Evolutionary conservation across 35 echinoderm and acorn worm genomes (phyloP), one percentile per base, ranked within the genome.

Genomic region (Strongylocentrotus purpuratus): DNA sequence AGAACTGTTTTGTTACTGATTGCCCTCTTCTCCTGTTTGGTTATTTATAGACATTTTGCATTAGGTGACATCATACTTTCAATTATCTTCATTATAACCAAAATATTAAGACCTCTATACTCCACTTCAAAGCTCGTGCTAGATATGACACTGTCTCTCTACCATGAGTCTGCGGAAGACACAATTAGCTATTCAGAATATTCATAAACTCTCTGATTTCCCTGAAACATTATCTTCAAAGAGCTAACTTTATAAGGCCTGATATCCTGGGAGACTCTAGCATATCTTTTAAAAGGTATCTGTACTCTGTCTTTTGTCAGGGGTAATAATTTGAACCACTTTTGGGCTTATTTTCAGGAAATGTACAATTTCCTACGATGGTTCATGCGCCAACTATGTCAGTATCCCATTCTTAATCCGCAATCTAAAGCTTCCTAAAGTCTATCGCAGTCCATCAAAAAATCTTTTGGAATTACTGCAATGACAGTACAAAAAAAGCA

Each of bases 331-430:
- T 78, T 78, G 65, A 78, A 78, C 65, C 65, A n/a, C 65, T 78
- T 78, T 78, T 78, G 65, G 65, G 65, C 65, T 78, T 78, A 78
- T 78, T 78, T 78, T 78, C 65, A 78, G 65, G 65, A 78, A 78
- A 78, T 78, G 65, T 78, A 78, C 65, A 78, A 78, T 78, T 78
- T 78, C 65, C 65, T 78, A 78, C 6, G 65, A 78, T 78, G 65
- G 20, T 78, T 78, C 65, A 78, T 78, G 20, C 65, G 65, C 65
- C 65, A 78, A 78, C 65, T 78, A 78, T 78, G 65, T 78, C 65
- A 28, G 65, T 8, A 22, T 78, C 65, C 65, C 50, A 55, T 55
- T 15, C 50, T 55, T 55, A 55, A 55, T 55, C 50, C 50, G 15
- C 11, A 55, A 55, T 78, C 28, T 78, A 78, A 78, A 78, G 65